Base-by-base conservation (phyloP, 2,797 vertebrate genomes). In the Arnoldichthys spilopterus region DNA sequence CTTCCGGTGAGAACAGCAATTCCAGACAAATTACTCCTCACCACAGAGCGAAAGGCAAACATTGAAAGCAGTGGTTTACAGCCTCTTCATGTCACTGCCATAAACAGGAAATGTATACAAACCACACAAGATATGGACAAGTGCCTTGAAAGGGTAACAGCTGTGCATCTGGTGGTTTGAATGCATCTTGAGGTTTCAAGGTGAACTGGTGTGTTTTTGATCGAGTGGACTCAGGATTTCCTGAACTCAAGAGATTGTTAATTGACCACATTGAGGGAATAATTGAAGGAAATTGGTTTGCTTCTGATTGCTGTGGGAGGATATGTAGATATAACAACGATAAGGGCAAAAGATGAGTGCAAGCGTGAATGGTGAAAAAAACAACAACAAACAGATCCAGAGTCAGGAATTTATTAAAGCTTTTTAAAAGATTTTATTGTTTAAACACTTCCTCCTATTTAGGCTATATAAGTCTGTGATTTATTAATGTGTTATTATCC, bases 81-180 rank as follows among this genome's bases (percentile, higher is more conserved):
- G 32, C 66, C 1, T 49, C 30, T 49, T 64, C 53, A 67, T 43
- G 71, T 77, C 26, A 51, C 53, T 47, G 3, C 26, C 32, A 1
- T 77, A 74, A 67, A 75, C 24, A 74, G 59, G 37, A 84, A 83
- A 45, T 26, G 11, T 70, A 28, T 53, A 45, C 75, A 51, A 24
- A 32, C 24, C 45, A 28, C 4, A 9, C 9, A 53, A 59, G 32
- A 26, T 45, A 28, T 3, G n/a, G 26, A 53, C 51, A 37, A 26
- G n/a, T 15, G 20, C 37, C 77, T 34, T 2, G 18, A 37, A 28
- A 30, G 13, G 20, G 5, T 40, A 6, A 12, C 24, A 43, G 15
- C 9, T 22, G n/a, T 54, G 16, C 26, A 49, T 56, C 71, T 8
- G 12, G 30, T 45, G 40, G 22, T 43, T 30, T 71, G 45, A 28